A percentile compares a stretch with the other conserved stretches of the same genome.
phyloP scores from a whole-genome alignment of 2,113 vertebrate genomes.

The Notechis scutatus region DNA sequence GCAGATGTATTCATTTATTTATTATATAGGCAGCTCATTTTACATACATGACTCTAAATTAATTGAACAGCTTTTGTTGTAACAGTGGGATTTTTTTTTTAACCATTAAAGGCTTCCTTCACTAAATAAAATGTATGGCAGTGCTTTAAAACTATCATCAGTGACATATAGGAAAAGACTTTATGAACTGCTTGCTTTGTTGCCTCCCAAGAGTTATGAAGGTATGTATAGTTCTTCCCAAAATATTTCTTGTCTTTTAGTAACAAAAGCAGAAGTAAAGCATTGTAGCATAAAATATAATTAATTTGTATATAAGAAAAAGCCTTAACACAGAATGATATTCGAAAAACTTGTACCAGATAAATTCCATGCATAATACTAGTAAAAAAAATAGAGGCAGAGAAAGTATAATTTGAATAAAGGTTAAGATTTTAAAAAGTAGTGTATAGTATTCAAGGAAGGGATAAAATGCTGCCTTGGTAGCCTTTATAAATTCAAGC shows the following conservation, averaged over 20 bases:
- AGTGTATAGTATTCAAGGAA: not conserved
- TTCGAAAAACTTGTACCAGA: not conserved
- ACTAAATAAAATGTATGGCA: conserved; percentile 79
- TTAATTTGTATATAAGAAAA: conserved; percentile 6
- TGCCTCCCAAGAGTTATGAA: conserved; percentile 85
- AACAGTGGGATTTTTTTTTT: conserved; percentile 38
- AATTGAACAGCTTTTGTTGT: not conserved
- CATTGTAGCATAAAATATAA: not conserved
- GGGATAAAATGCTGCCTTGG: not conserved
- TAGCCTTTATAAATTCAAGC: not conserved
- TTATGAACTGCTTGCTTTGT: conserved; percentile 84
- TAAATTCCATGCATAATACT: not conserved
- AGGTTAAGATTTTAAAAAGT: not conserved
- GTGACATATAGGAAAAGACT: conserved; percentile 82
- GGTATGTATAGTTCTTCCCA: conserved; percentile 70
- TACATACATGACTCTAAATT: not conserved
- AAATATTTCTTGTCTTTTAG: not conserved
- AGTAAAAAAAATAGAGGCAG: not conserved
- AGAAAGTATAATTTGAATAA: not conserved
- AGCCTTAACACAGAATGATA: not conserved
- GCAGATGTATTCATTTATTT: not conserved
- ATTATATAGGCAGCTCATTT: not conserved
- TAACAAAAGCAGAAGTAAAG: not conserved
- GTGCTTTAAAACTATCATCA: conserved; percentile 74
- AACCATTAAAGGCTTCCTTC: conserved; percentile 77